phyloP scores from a whole-genome alignment of 2,113 vertebrate genomes.

The Pimephales promelas region DNA sequence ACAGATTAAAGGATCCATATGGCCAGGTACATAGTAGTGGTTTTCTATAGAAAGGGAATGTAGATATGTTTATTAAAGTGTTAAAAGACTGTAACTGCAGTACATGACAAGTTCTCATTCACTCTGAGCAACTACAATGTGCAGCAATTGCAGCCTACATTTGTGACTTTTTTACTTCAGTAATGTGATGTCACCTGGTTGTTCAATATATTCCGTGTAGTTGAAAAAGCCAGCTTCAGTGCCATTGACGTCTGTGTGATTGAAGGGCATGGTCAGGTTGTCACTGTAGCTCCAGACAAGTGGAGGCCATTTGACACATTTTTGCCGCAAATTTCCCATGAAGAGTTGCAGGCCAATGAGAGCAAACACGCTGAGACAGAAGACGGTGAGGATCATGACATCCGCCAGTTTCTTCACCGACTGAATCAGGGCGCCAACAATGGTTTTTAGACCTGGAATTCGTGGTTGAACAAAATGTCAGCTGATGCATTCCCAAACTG shows the following conservation, averaged over 20 bases:
- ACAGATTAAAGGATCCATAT: conserved; percentile 84
- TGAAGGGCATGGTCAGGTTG: background rate
- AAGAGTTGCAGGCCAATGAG: conserved; percentile 94
- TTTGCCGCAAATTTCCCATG: conserved; percentile 92
- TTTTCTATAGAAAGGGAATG: conserved; percentile 74
- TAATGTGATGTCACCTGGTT: conserved; percentile 72
- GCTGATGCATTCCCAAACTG: background rate
- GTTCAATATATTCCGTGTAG: conserved; percentile 74
- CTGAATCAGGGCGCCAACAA: conserved; percentile 92
- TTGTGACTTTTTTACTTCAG: too few relatives aligned
- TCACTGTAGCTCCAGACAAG: background rate
- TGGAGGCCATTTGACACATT: conserved; percentile 83
- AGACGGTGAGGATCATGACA: conserved; percentile 93
- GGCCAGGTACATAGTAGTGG: conserved; percentile 81
- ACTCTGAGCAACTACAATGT: background rate
- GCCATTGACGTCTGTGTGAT: conserved; percentile 44
- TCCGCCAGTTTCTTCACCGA: conserved; percentile 92
- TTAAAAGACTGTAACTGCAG: background rate
- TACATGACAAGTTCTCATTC: background rate
- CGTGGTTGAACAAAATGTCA: background rate
- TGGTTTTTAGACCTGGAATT: conserved; percentile 89
- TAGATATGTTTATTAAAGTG: background rate
- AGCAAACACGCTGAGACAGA: conserved; percentile 92
- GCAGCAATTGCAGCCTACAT: too few relatives aligned
- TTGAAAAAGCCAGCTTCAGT: conserved; percentile 70